These are phyloP conservation scores for Xyrichtys novacula DNA, from an alignment of 2,797 vertebrate genomes.

Conservation along the genomic window DNA sequence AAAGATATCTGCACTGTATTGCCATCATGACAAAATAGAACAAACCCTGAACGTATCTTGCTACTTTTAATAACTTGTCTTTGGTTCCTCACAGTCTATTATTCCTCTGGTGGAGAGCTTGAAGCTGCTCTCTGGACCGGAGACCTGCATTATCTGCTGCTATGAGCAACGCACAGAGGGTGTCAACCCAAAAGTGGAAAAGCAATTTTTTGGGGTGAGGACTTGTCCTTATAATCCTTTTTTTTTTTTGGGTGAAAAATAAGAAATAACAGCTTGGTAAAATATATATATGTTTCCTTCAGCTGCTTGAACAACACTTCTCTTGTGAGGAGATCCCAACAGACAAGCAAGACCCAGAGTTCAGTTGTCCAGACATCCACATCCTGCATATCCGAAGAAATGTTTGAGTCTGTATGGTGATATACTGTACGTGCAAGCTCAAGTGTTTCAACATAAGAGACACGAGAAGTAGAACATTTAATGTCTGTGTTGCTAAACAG, in stretches of 20 bases:
- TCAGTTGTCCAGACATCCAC: constrained; percentile 94
- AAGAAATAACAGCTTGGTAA: constrained; percentile 1
- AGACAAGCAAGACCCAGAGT: constrained; percentile 93
- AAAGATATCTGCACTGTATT: background rate
- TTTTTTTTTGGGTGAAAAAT: background rate
- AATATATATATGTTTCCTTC: constrained; percentile 26
- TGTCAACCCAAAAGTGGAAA: constrained; percentile 94
- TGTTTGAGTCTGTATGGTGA: constrained; percentile 33
- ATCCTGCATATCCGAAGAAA: constrained; percentile 85
- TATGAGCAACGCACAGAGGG: constrained; percentile 96
- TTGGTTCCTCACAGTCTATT: constrained; percentile 86
- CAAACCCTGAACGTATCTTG: background rate
- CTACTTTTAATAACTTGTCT: constrained; percentile 1
- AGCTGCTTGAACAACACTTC: constrained; percentile 92
- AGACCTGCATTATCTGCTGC: constrained; percentile 94
- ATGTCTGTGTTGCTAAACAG: background rate
- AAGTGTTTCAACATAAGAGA: background rate
- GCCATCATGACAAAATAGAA: constrained; percentile 4
- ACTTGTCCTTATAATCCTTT: background rate
- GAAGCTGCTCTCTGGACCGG: constrained; percentile 88
- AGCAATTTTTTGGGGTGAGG: constrained; percentile 92
- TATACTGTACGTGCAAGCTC: background rate
- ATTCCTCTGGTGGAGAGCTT: constrained; percentile 92
- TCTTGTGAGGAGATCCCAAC: constrained; percentile 89
- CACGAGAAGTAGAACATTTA: background rate